phyloP scores from a whole-genome alignment of 2,797 vertebrate genomes.

The Enteromius paludinosus region DNA sequence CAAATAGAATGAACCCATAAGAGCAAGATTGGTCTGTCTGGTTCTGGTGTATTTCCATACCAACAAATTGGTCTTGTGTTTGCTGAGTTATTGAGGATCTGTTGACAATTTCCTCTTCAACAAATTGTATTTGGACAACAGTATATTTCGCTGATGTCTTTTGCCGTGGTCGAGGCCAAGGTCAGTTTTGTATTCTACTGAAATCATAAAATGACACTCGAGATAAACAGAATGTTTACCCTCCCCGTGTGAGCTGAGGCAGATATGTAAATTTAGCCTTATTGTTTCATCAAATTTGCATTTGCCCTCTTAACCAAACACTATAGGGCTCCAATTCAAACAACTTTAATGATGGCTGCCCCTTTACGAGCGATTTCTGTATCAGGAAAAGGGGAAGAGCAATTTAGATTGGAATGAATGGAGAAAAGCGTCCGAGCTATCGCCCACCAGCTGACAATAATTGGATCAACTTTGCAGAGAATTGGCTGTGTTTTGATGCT shows the following conservation, averaged over 20 bases:
- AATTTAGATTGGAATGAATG: slow-evolving; percentile 97
- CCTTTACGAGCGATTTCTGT: slow-evolving; percentile 96
- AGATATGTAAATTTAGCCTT: slow-evolving; percentile 99
- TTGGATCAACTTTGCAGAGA: slow-evolving; percentile 93
- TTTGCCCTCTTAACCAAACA: slow-evolving; percentile 99
- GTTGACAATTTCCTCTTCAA: slow-evolving; percentile 90
- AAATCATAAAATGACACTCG: slow-evolving; percentile 99
- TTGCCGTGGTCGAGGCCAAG: slow-evolving; percentile 91
- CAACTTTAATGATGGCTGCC: slow-evolving; percentile 98
- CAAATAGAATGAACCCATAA: slow-evolving; percentile 50
- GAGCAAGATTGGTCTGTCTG: slow-evolving; percentile 44
- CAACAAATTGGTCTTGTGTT: slow-evolving; percentile 72
- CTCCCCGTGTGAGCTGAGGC: slow-evolving; percentile 96
- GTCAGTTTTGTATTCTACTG: slow-evolving; percentile 98
- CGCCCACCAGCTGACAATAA: slow-evolving; percentile 88
- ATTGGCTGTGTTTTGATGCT: slow-evolving; percentile 90
- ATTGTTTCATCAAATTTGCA: slow-evolving; percentile 99
- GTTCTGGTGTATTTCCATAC: slow-evolving; percentile 64
- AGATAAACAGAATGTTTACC: slow-evolving; percentile 99
- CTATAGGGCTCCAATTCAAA: slow-evolving; percentile 98
- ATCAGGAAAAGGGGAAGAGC: slow-evolving; percentile 88
- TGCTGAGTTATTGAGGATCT: slow-evolving; percentile 82
- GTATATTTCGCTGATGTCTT: slow-evolving; percentile 91
- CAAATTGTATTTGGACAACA: slow-evolving; percentile 90
- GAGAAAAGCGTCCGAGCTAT: slow-evolving; percentile 83